phyloP scores from a whole-genome alignment of 2,888 invertebrate species.

The Eueremaeus valkanovi region DNA sequence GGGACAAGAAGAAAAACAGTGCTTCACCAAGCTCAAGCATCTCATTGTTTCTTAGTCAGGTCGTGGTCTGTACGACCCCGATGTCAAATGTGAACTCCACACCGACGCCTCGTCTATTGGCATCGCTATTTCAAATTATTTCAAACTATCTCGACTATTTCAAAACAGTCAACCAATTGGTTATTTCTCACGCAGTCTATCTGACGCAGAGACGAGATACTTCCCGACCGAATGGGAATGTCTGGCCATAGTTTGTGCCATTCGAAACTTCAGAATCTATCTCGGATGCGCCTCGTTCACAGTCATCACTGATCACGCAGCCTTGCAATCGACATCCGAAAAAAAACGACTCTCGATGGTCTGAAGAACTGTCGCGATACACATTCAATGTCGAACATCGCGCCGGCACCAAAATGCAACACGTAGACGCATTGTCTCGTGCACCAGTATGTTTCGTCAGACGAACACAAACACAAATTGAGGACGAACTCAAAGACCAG shows the following conservation, averaged over 20 bases:
- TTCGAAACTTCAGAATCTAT: conserved; percentile 29
- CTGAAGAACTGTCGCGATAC: neutral
- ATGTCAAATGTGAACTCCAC: neutral
- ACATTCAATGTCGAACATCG: too few relatives aligned
- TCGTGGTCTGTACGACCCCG: neutral
- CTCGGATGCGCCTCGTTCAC: conserved; percentile 12
- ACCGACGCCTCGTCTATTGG: conserved; percentile 24
- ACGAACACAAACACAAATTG: too few relatives aligned
- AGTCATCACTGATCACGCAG: conserved; percentile 33
- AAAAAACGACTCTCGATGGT: neutral
- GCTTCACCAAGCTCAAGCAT: neutral
- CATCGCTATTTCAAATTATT: neutral
- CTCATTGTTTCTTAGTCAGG: neutral
- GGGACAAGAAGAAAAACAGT: neutral
- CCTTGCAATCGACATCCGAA: neutral
- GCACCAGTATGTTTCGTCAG: too few relatives aligned
- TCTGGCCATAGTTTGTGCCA: neutral
- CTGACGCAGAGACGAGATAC: neutral
- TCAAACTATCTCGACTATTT: too few relatives aligned
- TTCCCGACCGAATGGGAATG: conserved; percentile 28
- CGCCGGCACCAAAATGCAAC: too few relatives aligned
- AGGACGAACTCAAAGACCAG: too few relatives aligned
- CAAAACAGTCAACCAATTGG: conserved; percentile 4
- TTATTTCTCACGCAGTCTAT: too few relatives aligned
- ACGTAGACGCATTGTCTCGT: too few relatives aligned